Evolutionary conservation across 2,797 vertebrate genomes (phyloP).

Genomic region (Cynopterus sphinx): DNA sequence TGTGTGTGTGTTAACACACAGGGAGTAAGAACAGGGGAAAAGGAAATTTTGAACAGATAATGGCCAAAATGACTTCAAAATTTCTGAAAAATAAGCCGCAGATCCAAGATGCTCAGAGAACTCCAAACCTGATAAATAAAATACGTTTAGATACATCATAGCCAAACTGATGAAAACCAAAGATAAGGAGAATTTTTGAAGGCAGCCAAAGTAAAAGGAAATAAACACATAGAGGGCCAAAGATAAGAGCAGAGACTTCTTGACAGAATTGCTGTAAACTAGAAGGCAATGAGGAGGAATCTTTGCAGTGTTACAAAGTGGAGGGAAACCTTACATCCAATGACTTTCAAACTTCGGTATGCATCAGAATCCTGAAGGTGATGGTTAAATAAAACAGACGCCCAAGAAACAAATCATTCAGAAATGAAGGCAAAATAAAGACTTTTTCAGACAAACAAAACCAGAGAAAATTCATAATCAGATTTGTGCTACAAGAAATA

Average conservation of each 20-base stretch:
- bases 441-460: not conserved
- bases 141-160: not conserved
- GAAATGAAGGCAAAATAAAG: not conserved
- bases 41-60: slow-evolving; percentile 29
- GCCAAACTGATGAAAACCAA: not conserved
- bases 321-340: not conserved
- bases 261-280: not conserved
- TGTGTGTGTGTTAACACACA: no score
- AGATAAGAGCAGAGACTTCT: not conserved
- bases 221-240: not conserved
- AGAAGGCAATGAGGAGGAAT: not conserved
- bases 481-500: not conserved
- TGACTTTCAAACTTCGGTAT: not conserved
- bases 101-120: not conserved
- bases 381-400: not conserved
- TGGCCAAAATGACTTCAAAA: slow-evolving; percentile 15
- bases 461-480: not conserved
- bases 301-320: not conserved
- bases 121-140: not conserved
- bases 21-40: not conserved
- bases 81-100: not conserved
- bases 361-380: not conserved
- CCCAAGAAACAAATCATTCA: not conserved
- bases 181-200: not conserved
- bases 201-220: not conserved